Evolutionary conservation across 2,797 vertebrate genomes (phyloP), one percentile per base, ranked within the genome.

Genomic region (Threskiornis aethiopicus): DNA sequence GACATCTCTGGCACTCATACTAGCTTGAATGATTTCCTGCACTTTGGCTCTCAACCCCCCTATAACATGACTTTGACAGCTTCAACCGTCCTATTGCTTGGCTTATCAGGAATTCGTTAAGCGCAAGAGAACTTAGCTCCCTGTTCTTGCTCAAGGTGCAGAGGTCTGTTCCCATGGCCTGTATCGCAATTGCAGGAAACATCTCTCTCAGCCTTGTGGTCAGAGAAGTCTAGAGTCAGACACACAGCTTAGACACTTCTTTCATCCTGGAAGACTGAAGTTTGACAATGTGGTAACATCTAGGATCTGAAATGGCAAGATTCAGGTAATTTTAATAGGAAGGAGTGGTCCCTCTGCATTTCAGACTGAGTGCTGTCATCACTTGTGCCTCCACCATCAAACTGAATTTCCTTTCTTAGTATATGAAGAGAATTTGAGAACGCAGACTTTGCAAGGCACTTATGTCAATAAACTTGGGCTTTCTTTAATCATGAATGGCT

Each of bases 401-500:
- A 58, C 29, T 87, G 73, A 33, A 54, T 92, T 80, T 87, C 35
- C 31, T 81, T 78, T 75, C 44, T 49, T 66, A 28, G 33, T 28
- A 10, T 42, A 31, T 66, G 22, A 51, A 49, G 61, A 51, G n/a
- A 41, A 73, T 57, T 41, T 85, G 42, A 89, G 61, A 84, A 55
- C n/a, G 67, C n/a, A 57, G 62, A 24, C 13, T 66, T 76, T 92
- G 58, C 52, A 62, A 67, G 11, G 57, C 1, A 0, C 49, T 80
- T 44, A 16, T 29, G 11, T 86, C 75, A 81, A 44, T 84, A 67
- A 65, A 59, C 12, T 13, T 81, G 39, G 44, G 19, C 62, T 94
- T 93, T 89, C 25, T 84, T 94, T 78, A 95, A 87, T 83, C 33
- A 33, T 12, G 24, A 47, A 37, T 46, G 7, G 39, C 35, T 94